phyloP scores from a whole-genome alignment of 2,113 vertebrate species.

The Pleuronectes platessa region DNA sequence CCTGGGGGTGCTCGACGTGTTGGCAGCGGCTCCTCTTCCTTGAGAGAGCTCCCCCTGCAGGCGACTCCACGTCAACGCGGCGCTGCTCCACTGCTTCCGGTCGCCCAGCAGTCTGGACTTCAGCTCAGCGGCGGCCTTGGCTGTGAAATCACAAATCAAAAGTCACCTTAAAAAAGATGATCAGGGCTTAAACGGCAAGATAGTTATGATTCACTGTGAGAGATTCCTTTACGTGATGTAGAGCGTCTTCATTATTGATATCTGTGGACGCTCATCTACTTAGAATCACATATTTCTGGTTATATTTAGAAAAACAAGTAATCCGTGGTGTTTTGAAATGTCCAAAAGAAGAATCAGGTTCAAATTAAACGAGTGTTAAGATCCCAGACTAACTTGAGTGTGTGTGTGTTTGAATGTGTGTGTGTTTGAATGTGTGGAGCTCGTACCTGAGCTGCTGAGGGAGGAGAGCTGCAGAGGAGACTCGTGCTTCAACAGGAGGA shows the following conservation, averaged over 20 bases:
- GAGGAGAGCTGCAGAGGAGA: conserved; percentile 65
- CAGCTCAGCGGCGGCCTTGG: conserved; percentile 66
- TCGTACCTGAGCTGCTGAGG: conserved; percentile 58
- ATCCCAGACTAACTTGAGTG: too few relatives aligned
- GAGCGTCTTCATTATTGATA: too few relatives aligned
- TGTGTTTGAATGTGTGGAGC: background rate
- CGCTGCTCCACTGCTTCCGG: conserved; percentile 55
- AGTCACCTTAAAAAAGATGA: background rate
- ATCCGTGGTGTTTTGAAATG: too few relatives aligned
- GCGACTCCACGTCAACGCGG: conserved; percentile 71
- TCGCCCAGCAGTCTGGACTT: conserved; percentile 68
- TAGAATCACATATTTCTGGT: too few relatives aligned
- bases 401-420: background rate
- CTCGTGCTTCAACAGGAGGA: conserved; percentile 85
- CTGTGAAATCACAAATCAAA: conserved; percentile 42
- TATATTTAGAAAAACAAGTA: too few relatives aligned
- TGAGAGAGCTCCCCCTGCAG: conserved; percentile 70
- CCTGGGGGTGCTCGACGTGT: background rate
- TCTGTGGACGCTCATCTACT: too few relatives aligned
- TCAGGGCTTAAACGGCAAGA: too few relatives aligned
- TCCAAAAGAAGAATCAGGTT: too few relatives aligned
- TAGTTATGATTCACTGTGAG: too few relatives aligned
- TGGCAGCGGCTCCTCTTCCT: background rate
- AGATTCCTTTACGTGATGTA: background rate
- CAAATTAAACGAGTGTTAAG: too few relatives aligned